These are phyloP conservation scores for Acanthopleura granulata DNA, from an alignment of 2,888 invertebrate species.

Conservation along the genomic window DNA sequence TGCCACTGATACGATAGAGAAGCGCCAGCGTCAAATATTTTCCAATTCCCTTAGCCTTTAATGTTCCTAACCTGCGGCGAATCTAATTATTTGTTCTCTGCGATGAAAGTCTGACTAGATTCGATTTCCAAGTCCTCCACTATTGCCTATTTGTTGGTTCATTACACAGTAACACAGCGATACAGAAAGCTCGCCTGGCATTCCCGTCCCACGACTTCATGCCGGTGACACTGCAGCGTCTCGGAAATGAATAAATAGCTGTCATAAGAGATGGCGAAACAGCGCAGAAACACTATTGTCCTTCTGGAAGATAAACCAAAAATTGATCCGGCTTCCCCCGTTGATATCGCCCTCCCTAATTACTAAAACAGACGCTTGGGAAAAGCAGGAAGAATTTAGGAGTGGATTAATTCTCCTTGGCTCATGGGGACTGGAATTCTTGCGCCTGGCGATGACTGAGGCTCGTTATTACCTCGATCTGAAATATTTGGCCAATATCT, in stretches of 20 bases:
- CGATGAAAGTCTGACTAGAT: neutral
- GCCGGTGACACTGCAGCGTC: too few relatives aligned
- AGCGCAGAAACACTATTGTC: neutral
- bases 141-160: neutral
- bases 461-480: too few relatives aligned
- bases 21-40: constrained; percentile 7
- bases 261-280: constrained; percentile 10
- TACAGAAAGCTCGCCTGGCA: neutral
- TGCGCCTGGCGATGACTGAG: too few relatives aligned
- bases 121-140: neutral
- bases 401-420: neutral
- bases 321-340: neutral
- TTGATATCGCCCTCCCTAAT: neutral
- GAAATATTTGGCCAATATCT: too few relatives aligned
- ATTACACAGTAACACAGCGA: neutral
- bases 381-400: neutral
- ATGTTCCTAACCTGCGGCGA: constrained; percentile 5
- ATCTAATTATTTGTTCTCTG: constrained; percentile 12
- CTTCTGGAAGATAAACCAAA: neutral
- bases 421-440: too few relatives aligned
- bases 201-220: too few relatives aligned
- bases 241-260: constrained; percentile 8
- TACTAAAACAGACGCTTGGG: constrained; percentile 10
- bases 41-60: constrained; percentile 12
- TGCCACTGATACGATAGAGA: neutral